phyloP scores from a whole-genome alignment of 2,113 vertebrate species.

The Narcine bancroftii region DNA sequence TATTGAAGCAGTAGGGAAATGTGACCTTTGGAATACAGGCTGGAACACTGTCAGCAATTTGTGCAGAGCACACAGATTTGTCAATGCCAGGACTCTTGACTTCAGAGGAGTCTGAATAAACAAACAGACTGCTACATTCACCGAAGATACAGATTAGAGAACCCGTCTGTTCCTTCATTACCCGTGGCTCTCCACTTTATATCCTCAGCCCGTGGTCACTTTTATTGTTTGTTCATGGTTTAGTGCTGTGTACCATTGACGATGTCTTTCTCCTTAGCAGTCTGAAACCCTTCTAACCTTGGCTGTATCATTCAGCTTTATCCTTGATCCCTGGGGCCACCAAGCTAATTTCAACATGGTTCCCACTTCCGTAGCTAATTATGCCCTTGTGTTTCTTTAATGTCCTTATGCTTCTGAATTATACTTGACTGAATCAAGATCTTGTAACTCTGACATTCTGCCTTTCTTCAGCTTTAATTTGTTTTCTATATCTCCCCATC shows the following conservation, averaged over 20 bases:
- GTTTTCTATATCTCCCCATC: neutral
- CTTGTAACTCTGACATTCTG: neutral
- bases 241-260: neutral
- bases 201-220: neutral
- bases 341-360: neutral
- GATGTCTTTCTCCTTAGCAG: neutral
- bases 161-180: neutral
- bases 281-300: neutral
- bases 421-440: neutral
- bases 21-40: neutral
- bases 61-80: neutral
- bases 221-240: neutral
- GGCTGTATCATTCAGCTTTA: neutral
- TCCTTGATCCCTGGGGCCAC: neutral
- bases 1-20: neutral
- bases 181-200: neutral
- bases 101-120: neutral
- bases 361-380: neutral
- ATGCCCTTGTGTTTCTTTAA: conserved; percentile 1
- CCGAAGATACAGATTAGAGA: neutral
- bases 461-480: no score
- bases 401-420: neutral
- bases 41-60: neutral
- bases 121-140: neutral
- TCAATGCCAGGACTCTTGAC: neutral